Base-by-base conservation (phyloP, 2,797 vertebrate species). In the Gambelia wislizenii region DNA sequence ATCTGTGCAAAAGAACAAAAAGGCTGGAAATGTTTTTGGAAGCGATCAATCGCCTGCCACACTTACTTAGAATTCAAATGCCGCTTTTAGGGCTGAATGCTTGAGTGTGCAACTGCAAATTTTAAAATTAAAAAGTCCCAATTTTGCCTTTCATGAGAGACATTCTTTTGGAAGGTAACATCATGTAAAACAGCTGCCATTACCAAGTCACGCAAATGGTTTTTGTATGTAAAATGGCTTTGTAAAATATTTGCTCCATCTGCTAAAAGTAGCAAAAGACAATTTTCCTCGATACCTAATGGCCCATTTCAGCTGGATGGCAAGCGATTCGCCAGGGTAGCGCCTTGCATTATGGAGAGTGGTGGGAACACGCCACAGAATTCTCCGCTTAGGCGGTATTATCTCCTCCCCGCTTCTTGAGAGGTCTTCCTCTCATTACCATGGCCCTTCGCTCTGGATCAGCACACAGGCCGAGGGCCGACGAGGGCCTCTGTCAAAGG, bases 221-320 rank as follows among this genome's bases (percentile, higher is more conserved):
- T 97, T 96, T 94, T 87, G 91, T 96, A 96, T 97, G 97, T 97
- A 97, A 98, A 98, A 98, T 95, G 96, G 97, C 96, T 97, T 95
- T 96, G 97, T 97, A 98, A 98, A 98, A 98, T 97, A 98, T 97
- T 97, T 98, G 97, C 98, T 98, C 98, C 98, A 98, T 99, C 98
- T 99, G 98, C 98, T 97, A 97, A 98, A 97, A 98, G 98, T 97
- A 97, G 98, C 98, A 96, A 97, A 77, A 98, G 98, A 98, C 98
- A 98, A 98, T 99, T 98, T 98, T 97, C 98, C 98, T 97, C 96
- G 97, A 97, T 98, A 97, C 98, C 97, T 99, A 99, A 99, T 98
- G 98, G 98, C 96, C 98, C 98, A 97, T 98, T 97, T 97, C 97
- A 97, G 97, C 98, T 97, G 97, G 96, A 97, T 97, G 97, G 97